Evolutionary conservation across 2,113 vertebrate genomes (phyloP).

Genomic region (Elachura formosa): DNA sequence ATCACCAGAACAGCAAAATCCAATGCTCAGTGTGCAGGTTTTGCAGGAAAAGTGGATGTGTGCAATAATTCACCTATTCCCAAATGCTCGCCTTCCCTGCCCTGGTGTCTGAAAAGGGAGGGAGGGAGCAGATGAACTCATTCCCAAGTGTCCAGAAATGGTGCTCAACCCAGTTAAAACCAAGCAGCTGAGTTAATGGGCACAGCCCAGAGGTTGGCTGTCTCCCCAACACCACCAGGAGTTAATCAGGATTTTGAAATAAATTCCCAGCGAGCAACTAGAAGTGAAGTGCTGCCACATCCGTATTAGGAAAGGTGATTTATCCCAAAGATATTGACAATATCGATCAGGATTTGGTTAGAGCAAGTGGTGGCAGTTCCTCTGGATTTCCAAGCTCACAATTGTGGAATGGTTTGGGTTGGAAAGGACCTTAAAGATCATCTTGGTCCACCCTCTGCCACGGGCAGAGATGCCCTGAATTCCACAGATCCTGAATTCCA

Average conservation of each 20-base stretch:
- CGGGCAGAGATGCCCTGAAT: background rate
- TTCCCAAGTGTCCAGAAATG: background rate
- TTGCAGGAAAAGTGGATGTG: background rate
- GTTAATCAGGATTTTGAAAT: background rate
- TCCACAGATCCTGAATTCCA: background rate
- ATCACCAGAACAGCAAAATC: background rate
- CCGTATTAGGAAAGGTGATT: background rate
- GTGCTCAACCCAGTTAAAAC: background rate
- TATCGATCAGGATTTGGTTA: no score
- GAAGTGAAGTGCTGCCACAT: background rate
- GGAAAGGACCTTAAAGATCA: background rate
- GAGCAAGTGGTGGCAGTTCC: fast-evolving
- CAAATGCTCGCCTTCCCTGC: background rate
- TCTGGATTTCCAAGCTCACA: background rate
- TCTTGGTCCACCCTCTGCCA: background rate
- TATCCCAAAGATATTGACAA: background rate
- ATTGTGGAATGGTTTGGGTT: background rate
- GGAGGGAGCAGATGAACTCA: background rate
- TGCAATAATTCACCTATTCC: background rate
- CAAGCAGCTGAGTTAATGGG: background rate
- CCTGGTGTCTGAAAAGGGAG: background rate
- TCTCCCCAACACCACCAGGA: background rate
- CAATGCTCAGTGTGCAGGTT: background rate
- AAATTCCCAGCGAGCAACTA: background rate
- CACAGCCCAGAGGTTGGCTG: background rate